Conservation (phyloP, 2,797 vertebrate genomes). For the Cephalopachus bancanus region DNA sequence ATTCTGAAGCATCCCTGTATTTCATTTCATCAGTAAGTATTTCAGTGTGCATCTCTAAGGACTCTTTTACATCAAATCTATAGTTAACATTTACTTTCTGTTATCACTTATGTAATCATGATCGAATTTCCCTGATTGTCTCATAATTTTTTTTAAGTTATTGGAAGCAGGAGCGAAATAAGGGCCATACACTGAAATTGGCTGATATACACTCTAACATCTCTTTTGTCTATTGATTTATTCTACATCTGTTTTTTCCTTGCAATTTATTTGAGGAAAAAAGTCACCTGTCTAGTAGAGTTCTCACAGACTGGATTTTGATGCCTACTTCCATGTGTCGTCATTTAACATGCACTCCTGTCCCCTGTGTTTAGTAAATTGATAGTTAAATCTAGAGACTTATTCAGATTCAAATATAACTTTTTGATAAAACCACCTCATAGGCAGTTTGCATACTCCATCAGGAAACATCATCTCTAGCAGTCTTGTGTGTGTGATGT, state of each 20-base stretch:
- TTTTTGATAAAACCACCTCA: neutral
- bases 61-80: neutral
- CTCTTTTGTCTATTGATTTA: neutral
- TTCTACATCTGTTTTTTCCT: neutral
- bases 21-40: neutral
- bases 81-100: neutral
- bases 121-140: neutral
- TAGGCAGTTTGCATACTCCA: neutral
- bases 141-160: neutral
- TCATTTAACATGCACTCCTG: neutral
- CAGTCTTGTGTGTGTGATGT: neutral
- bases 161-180: constrained; percentile 23
- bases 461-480: neutral
- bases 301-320: constrained; percentile 31
- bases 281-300: neutral
- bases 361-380: neutral
- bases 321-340: neutral
- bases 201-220: neutral
- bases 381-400: neutral
- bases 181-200: neutral
- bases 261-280: neutral
- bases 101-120: neutral
- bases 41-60: neutral
- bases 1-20: neutral
- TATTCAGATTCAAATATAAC: constrained; percentile 27